A percentile compares a stretch with the other conserved stretches of the same genome.
These are phyloP conservation scores for Sebastes miniatus DNA, from an alignment of 2,797 vertebrate species.

Conservation along the genomic window DNA sequence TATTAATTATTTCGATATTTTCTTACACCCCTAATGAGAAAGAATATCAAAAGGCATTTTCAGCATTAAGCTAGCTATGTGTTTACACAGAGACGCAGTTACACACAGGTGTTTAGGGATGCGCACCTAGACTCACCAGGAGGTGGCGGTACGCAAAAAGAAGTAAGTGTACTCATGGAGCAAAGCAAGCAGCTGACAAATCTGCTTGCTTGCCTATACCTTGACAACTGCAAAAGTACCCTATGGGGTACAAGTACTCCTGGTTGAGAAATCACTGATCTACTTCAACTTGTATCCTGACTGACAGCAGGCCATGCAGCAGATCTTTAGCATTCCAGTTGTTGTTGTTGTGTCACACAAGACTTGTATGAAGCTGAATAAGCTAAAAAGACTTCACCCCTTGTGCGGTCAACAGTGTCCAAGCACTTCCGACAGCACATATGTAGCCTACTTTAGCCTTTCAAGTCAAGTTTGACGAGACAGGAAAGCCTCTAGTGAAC, in stretches of 20 bases:
- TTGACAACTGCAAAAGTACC: background rate
- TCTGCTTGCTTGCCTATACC: background rate
- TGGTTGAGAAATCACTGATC: background rate
- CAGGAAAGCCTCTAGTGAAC: constrained; percentile 14
- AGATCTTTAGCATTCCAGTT: background rate
- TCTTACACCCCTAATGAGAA: too few relatives aligned
- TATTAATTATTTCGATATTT: too few relatives aligned
- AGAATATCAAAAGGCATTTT: too few relatives aligned
- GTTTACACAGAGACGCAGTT: too few relatives aligned
- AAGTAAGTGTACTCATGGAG: too few relatives aligned
- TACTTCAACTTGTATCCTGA: background rate
- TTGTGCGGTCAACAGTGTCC: background rate
- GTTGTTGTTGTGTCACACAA: background rate
- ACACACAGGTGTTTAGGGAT: too few relatives aligned
- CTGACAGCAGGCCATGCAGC: background rate
- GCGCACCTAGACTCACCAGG: too few relatives aligned
- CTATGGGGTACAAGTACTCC: background rate
- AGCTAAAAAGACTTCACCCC: background rate
- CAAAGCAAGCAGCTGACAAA: too few relatives aligned
- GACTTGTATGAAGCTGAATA: background rate
- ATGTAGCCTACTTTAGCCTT: constrained; percentile 1
- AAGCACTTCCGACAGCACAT: background rate
- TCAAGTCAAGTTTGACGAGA: constrained; percentile 33
- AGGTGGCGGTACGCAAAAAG: too few relatives aligned
- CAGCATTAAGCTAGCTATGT: too few relatives aligned